Percentiles rank a stretch among this genome's conserved stretches.
Conservation (phyloP, 2,888 invertebrate genomes). For the Lasioglossum villosulum region DNA sequence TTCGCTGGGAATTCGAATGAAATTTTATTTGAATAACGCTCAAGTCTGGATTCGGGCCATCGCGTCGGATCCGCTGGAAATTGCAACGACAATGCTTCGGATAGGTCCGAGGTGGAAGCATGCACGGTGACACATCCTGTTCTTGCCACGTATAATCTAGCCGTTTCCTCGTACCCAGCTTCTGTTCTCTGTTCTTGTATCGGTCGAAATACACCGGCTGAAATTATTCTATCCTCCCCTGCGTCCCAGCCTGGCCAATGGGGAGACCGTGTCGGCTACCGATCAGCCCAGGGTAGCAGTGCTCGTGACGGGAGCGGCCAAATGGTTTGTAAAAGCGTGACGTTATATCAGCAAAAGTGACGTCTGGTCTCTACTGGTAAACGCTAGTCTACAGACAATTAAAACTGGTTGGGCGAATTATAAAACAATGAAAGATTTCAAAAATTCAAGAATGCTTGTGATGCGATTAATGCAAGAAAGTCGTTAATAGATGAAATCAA, state of each 20-base stretch:
- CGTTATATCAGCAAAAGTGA: slow-evolving; percentile 47
- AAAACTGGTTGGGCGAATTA: too few species aligned
- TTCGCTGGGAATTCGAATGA: too few species aligned
- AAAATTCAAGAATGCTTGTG: too few species aligned
- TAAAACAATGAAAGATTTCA: too few species aligned
- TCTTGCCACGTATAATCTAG: slow-evolving; percentile 44
- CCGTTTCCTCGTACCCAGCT: slow-evolving; percentile 37
- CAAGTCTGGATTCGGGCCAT: background rate
- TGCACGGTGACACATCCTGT: slow-evolving; percentile 35
- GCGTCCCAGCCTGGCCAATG: background rate
- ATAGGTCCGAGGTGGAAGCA: slow-evolving; percentile 3
- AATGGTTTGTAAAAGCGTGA: slow-evolving; percentile 65
- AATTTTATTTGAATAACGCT: too few species aligned
- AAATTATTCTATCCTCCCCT: slow-evolving; percentile 46
- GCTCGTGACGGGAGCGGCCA: slow-evolving; percentile 35
- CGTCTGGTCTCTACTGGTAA: slow-evolving; percentile 36
- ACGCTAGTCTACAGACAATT: too few species aligned
- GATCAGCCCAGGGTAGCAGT: slow-evolving; percentile 17
- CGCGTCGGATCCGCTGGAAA: slow-evolving; percentile 18
- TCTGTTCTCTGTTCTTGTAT: slow-evolving; percentile 22
- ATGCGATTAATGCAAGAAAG: too few species aligned
- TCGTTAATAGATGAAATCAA: too few species aligned
- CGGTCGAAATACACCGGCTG: slow-evolving; percentile 41
- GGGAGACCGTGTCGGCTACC: background rate
- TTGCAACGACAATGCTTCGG: slow-evolving; percentile 8